Conservation (phyloP, 1,140 invertebrate species). For the Drosophila tsacasi region DNA sequence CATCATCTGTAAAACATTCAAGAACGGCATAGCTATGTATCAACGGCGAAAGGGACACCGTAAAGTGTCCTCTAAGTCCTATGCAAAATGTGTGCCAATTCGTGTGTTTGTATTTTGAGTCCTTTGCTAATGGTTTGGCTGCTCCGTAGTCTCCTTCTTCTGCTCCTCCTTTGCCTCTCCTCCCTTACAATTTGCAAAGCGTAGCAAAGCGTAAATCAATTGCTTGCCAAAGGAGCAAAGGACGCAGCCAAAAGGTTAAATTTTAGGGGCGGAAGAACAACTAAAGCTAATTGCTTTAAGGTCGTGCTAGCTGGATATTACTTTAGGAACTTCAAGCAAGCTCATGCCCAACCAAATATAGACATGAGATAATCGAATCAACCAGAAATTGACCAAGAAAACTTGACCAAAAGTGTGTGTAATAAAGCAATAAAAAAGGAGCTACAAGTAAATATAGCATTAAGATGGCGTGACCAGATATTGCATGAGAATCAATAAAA, state of each 20-base stretch:
- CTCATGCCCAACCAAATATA: neutral
- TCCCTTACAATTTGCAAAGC: slow-evolving; percentile 35
- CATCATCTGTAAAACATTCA: neutral
- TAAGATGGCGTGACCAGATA: slow-evolving; percentile 42
- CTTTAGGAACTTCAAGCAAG: neutral
- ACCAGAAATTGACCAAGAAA: slow-evolving; percentile 8
- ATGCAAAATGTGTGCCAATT: slow-evolving; percentile 61
- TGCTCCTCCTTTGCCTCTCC: too few species aligned
- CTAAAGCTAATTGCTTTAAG: slow-evolving; percentile 30
- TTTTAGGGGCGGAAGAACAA: slow-evolving; percentile 7
- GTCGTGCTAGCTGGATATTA: neutral
- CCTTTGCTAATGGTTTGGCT: slow-evolving; percentile 43
- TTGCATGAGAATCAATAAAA: slow-evolving; percentile 33
- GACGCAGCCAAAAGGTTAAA: slow-evolving; percentile 9
- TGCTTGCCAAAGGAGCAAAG: slow-evolving; percentile 55
- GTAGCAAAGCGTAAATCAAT: slow-evolving; percentile 60
- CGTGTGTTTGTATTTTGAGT: slow-evolving; percentile 21
- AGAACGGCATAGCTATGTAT: neutral
- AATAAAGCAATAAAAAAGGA: slow-evolving; percentile 24
- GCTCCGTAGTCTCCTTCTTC: neutral
- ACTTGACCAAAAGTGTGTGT: slow-evolving; percentile 5
- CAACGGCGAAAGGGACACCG: neutral
- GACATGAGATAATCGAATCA: slow-evolving; percentile 13
- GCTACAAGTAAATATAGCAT: slow-evolving; percentile 15
- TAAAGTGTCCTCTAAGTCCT: slow-evolving; percentile 56